Evolutionary conservation across 92 coral and sea anemone species (phyloP).

Genomic region (Micromussa lordhowensis): DNA sequence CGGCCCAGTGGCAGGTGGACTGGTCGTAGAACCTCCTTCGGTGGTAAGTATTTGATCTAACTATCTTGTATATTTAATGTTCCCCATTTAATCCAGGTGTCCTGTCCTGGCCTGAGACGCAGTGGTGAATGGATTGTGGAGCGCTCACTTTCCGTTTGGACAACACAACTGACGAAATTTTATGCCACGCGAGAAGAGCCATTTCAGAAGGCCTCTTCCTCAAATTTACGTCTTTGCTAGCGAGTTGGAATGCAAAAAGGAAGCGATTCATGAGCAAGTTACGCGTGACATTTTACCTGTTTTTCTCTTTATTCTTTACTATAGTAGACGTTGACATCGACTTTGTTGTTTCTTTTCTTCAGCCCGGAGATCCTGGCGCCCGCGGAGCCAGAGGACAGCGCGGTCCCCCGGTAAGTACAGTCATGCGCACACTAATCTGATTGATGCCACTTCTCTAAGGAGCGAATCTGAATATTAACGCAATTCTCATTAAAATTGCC

Average conservation of each 20-base stretch:
- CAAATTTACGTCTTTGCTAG: neutral
- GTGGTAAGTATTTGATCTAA: conserved; percentile 58
- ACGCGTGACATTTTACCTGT: too few relatives aligned
- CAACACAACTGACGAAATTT: neutral
- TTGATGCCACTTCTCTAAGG: neutral
- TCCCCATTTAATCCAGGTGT: too few relatives aligned
- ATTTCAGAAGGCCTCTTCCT: neutral
- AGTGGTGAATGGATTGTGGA: neutral
- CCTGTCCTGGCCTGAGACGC: neutral
- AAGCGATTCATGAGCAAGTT: neutral
- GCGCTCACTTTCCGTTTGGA: neutral
- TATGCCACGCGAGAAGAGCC: neutral
- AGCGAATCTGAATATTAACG: neutral
- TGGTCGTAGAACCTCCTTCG: conserved; percentile 78
- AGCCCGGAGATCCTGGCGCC: conserved; percentile 81
- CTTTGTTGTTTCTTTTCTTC: neutral
- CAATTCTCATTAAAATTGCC: neutral
- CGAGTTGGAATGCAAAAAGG: neutral
- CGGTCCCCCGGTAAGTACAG: conserved; percentile 75
- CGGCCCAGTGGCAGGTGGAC: conserved; percentile 62
- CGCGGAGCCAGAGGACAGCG: conserved; percentile 83
- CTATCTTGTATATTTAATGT: neutral
- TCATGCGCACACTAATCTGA: neutral
- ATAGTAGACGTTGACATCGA: neutral
- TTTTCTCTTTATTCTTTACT: neutral